Evolutionary conservation across 2,888 invertebrate species (phyloP).

Genomic region (Noctua fimbriata): DNA sequence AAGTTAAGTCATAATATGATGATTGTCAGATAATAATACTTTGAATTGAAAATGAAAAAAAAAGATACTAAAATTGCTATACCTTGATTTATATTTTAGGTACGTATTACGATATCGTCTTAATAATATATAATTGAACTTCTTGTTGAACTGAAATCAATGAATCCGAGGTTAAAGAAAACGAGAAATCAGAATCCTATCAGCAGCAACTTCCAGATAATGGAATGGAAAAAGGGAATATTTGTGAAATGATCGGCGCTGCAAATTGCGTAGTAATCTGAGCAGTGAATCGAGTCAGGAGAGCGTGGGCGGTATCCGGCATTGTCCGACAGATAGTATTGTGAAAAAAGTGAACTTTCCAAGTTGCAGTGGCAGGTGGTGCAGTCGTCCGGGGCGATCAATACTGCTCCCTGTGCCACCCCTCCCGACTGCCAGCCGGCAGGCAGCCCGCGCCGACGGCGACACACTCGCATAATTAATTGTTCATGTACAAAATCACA

Average conservation of each 20-base stretch:
- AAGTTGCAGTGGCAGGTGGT: slow-evolving; percentile 82
- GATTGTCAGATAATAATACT: background rate
- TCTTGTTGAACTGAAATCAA: slow-evolving; percentile 1
- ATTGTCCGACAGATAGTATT: slow-evolving; percentile 53
- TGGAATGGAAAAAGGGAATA: slow-evolving; percentile 14
- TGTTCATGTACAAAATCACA: slow-evolving; percentile 9
- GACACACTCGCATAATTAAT: slow-evolving; percentile 53
- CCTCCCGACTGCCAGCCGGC: slow-evolving; percentile 44
- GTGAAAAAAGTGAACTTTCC: slow-evolving; percentile 71
- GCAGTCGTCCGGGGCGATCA: slow-evolving; percentile 81
- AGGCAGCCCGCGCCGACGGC: slow-evolving; percentile 50
- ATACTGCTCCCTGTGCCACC: slow-evolving; percentile 73
- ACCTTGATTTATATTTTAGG: background rate
- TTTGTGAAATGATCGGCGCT: background rate
- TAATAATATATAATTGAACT: background rate
- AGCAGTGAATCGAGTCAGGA: slow-evolving; percentile 15
- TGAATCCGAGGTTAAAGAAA: slow-evolving; percentile 1
- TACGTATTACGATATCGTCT: background rate
- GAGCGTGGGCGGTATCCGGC: slow-evolving; percentile 17
- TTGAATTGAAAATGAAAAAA: background rate
- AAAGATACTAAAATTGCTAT: background rate
- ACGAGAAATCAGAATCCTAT: slow-evolving; percentile 8
- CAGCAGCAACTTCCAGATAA: slow-evolving; percentile 16
- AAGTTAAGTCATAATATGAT: background rate
- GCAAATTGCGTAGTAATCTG: slow-evolving; percentile 17